Base-by-base conservation (phyloP, 2,113 vertebrate species). In the Crotalus tigris region DNA sequence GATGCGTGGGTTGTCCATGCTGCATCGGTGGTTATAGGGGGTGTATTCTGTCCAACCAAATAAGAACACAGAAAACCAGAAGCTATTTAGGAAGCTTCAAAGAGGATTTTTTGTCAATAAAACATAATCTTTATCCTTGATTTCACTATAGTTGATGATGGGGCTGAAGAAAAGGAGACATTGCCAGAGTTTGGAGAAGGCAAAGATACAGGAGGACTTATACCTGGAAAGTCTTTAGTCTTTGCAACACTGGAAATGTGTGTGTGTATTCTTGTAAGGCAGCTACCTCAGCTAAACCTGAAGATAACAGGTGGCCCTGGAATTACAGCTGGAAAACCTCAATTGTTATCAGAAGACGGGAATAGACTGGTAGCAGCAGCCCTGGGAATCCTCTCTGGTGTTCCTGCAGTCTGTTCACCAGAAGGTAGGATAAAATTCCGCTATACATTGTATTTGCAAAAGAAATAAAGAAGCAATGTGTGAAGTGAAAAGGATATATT, bases 101-200 rank as follows among this genome's bases (percentile, higher is more conserved):
- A 57, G 10, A 91, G 3, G 49, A 90, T 26, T 51, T 61, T 92
- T 94, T 33, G 64, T 54, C 29, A 94, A 87, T 29, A 23, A 94
- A 85, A 89, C 59, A 58, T 15, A 55, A 57, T 29, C 19, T 89
- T 89, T n/a, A 58, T 94, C 90, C 23, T 94, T 94, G 96, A 15
- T 93, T 94, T 96, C 90, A 94, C 39, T 97, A 59, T 94, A 99
- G 99, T 99, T 96, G 99, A 99, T 92, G 99, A 99, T 94, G 99
- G 99, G 0, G 99, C 99, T 46, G 98, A 98, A n/a, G 99, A 99
- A 97, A 99, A 99, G 96, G 99, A 99, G 97, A 99, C 98, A 0
- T 94, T 99, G 57, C 99, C 99, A 3, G 99, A 99, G 95, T 99
- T 99, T 93, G 99, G 99, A 13, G 99, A 99, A 96, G 99, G 99